Percentiles rank a stretch among this genome's conserved stretches.
phyloP scores from a whole-genome alignment of 1,140 invertebrate genomes.

The Tribolium castaneum region DNA sequence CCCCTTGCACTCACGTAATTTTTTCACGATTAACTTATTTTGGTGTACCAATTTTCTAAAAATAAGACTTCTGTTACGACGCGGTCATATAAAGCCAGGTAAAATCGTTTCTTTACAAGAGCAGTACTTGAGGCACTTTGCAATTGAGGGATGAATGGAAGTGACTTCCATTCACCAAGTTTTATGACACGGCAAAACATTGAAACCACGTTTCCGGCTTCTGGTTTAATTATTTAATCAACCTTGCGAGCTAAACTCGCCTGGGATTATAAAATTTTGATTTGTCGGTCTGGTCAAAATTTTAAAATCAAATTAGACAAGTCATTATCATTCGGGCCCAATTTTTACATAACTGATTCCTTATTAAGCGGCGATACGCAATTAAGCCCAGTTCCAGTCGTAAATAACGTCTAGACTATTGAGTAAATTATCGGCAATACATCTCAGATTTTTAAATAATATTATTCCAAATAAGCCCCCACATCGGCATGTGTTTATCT shows the following conservation, averaged over 20 bases:
- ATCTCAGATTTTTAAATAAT: no score
- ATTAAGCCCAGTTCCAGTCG: no score
- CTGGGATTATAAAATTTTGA: background rate
- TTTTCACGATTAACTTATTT: background rate
- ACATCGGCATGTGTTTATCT: constrained; percentile 6
- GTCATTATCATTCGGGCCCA: background rate
- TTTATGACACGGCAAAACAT: background rate
- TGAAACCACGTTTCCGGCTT: background rate
- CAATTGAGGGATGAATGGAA: background rate
- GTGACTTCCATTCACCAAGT: background rate
- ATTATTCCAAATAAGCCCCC: no score
- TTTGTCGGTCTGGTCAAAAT: background rate
- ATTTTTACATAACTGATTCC: background rate
- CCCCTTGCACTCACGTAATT: background rate
- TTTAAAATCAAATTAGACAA: constrained; percentile 7
- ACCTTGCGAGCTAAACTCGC: background rate
- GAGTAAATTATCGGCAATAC: no score
- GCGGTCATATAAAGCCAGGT: background rate
- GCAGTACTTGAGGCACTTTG: background rate
- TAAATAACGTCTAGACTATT: no score
- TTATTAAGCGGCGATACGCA: no score
- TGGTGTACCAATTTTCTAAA: background rate
- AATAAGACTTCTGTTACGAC: background rate
- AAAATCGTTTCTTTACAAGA: background rate
- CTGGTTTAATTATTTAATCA: constrained; percentile 19